A percentile compares a stretch with the other conserved stretches of the same genome.
Evolutionary conservation across 2,888 invertebrate genomes (phyloP).

Genomic region (Ochropleura leucogaster): DNA sequence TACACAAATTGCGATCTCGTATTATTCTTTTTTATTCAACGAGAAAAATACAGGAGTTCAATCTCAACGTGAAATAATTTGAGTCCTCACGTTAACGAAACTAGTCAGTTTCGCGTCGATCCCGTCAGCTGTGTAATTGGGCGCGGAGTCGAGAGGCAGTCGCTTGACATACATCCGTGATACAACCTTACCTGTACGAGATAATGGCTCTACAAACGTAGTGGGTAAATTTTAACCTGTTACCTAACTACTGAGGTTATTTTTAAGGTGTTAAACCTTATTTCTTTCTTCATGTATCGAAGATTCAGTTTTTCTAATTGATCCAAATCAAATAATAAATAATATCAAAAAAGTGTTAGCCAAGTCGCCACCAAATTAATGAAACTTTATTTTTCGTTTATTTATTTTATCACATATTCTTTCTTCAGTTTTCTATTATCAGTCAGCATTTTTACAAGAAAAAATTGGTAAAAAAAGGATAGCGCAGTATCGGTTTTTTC

Average conservation of each 20-base stretch:
- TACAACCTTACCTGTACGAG: conserved; percentile 51
- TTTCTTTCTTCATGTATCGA: not conserved
- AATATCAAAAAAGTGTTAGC: not conserved
- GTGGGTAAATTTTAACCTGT: conserved; percentile 18
- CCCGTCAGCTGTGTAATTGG: conserved; percentile 66
- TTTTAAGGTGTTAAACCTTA: not conserved
- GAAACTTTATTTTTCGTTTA: no score
- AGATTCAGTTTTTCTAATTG: not conserved
- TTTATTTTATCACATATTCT: not conserved
- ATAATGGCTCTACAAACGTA: conserved; percentile 52
- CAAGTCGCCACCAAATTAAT: not conserved
- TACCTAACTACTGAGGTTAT: not conserved
- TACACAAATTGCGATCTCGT: not conserved
- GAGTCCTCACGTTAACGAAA: conserved; percentile 38
- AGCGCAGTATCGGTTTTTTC: not conserved
- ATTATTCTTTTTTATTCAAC: not conserved
- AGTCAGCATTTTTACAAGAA: not conserved
- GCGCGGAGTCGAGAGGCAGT: conserved; percentile 64
- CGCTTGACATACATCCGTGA: conserved; percentile 71
- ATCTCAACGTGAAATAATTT: conserved; percentile 25
- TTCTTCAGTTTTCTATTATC: not conserved
- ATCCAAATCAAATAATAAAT: no score
- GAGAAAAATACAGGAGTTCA: not conserved
- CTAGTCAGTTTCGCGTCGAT: conserved; percentile 43
- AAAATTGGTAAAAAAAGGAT: not conserved